phyloP scores from a whole-genome alignment of 92 coral and sea anemone genomes.

The Epizoanthus stellaris region DNA sequence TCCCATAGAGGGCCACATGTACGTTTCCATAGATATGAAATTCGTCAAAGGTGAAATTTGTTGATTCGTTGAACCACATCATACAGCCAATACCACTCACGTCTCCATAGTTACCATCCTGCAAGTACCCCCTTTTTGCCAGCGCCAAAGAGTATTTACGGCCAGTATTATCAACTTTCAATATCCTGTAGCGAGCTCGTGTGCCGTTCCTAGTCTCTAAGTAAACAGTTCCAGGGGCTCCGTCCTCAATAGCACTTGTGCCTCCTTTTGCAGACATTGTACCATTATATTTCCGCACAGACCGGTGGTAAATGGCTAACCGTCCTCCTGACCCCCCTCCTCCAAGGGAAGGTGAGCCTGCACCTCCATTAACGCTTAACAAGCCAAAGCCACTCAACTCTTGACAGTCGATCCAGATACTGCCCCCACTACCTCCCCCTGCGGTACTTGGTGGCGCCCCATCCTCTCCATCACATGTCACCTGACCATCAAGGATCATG shows the following conservation, averaged over 20 bases:
- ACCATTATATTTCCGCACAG: constrained; percentile 75
- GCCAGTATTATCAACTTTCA: constrained; percentile 67
- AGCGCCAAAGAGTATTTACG: constrained; percentile 61
- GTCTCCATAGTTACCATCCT: constrained; percentile 65
- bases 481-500: constrained; percentile 68
- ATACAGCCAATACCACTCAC: constrained; percentile 58
- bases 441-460: constrained; percentile 70
- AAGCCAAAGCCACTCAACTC: constrained; percentile 74
- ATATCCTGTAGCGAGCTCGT: constrained; percentile 50
- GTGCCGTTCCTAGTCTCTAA: constrained; percentile 67
- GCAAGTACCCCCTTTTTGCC: constrained; percentile 55
- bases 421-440: constrained; percentile 81
- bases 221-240: constrained; percentile 78
- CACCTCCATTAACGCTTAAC: constrained; percentile 70
- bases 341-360: constrained; percentile 63
- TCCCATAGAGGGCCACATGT: constrained; percentile 67
- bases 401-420: constrained; percentile 71
- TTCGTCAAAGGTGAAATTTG: constrained; percentile 59
- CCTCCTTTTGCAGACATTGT: constrained; percentile 80
- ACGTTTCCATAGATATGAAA: constrained; percentile 76
- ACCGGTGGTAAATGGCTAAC: constrained; percentile 64
- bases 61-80: constrained; percentile 68
- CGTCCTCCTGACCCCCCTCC: constrained; percentile 87
- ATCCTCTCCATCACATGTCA: constrained; percentile 72
- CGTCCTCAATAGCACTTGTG: constrained; percentile 56